Base-by-base conservation (phyloP, 2,888 invertebrate genomes). In the Phyllotreta cruciferae region DNA sequence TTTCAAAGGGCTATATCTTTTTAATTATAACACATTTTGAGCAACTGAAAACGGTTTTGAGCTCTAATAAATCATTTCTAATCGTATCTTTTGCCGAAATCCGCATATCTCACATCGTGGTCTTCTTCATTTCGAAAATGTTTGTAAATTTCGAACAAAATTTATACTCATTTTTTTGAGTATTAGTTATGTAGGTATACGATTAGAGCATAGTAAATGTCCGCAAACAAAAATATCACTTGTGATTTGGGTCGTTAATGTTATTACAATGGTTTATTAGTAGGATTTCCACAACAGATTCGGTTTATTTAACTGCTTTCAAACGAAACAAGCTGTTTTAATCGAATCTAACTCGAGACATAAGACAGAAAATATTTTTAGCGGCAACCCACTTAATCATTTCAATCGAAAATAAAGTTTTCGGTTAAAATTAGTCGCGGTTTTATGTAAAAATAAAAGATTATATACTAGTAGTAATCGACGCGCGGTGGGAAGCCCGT, bases 201-300 rank as follows among this genome's bases (percentile, higher is more conserved):
- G 50, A 10, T 50, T 50, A 10, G 13, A 14, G 8, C 24, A 35
- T 39, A 14, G n/a, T 53, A 10, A 6, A 53, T 39, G 9, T n/a
- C 38, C 34, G 11, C 47, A 49, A 57, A 57, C 49, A 57, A 57
- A 57, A 57, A 47, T 57, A 49, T 49, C 38, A 34, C 41, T 56
- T 38, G 6, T 6, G 38, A 63, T 63, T 55, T 58, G 14, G 58
- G 63, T 63, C 55, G 58, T 60, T 44, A 54, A 50, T 47, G 49
- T 63, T 63, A 39, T 60, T 49, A 45, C 56, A 53, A 63, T 52
- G 50, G 60, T 60, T 60, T 55, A 52, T 63, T 60, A 60, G 50
- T 44, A 55, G 42, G 56, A 63, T 24, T 63, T 63, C 63, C 53
- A 60, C 56, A 49, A 56, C 55, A 63, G 52, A 37, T 47, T 50